These are phyloP conservation scores for Adelges cooleyi DNA, from an alignment of 1,140 invertebrate species.

Conservation along the genomic window DNA sequence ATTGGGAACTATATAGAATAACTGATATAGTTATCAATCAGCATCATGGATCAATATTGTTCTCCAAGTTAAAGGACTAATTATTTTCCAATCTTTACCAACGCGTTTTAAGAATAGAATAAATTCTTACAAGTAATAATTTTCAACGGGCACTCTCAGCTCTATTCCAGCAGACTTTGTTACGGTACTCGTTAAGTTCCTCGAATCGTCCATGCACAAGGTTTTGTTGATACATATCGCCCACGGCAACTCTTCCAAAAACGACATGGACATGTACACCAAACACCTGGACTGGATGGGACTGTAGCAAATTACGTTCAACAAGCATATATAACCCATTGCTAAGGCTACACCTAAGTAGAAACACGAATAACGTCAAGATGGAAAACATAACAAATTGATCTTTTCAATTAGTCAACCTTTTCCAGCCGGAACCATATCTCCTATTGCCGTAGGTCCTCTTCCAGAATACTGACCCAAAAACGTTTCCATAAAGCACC, in stretches of 20 bases:
- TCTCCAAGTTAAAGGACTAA: no score
- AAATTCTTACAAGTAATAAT: not conserved
- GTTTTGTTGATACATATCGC: not conserved
- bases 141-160: not conserved
- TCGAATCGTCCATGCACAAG: not conserved
- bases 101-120: no score
- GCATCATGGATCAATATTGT: no score
- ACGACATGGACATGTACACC: not conserved
- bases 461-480: conserved; percentile 3
- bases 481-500: conserved; percentile 15
- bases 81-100: no score
- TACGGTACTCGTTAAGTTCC: not conserved
- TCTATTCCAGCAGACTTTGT: not conserved
- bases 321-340: conserved; percentile 15
- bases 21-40: no score
- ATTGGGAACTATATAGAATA: no score
- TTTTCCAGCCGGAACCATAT: conserved; percentile 11
- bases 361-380: not conserved
- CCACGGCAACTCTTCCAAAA: not conserved
- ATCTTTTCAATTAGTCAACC: not conserved
- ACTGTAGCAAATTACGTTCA: conserved; percentile 10
- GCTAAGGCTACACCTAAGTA: conserved; percentile 5
- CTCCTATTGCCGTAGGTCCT: not conserved
- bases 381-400: no score
- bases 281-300: conserved; percentile 13